Evolutionary conservation across 64 coral and sea anemone genomes (phyloP), one percentile per base, ranked within the genome.

Genomic region (Stylophora pistillata): DNA sequence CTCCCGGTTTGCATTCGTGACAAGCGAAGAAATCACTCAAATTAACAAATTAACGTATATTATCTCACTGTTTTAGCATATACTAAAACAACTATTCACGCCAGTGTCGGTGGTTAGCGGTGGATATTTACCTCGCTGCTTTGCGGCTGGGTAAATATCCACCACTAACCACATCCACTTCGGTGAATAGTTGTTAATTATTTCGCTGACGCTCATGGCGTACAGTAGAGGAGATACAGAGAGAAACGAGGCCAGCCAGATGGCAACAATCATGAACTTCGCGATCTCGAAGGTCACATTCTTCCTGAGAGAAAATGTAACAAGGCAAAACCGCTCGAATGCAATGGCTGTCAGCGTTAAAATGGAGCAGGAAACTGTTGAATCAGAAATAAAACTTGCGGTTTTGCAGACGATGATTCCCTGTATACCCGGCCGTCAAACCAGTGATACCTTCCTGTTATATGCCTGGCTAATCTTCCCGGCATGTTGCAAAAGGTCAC

Each of bases 401-500:
- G 89, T 52, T 28, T 95, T 95, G 71, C 93, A 95, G 17, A 95
- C 74, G 20, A 95, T 60, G 47, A 91, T 62, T 60, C 93, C 93
- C 13, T 73, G 64, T 52, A 68, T 29, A 53, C 93, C n/a, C n/a
- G n/a, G n/a, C n/a, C 93, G 16, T 76, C 84, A n/a, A 91, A 66
- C 93, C 93, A 95, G 76, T 95, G 83, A 41, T 91, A 72, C 27
- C 72, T 87, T 58, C 87, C 86, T 25, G 93, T 95, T 81, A 95
- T 87, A 21, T 91, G 77, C 20, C 90, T 95, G 5, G 86, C 31
- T 14, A 95, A 68, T 65, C 91, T 87, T 32, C 88, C 91, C 20
- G 93, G 93, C 93, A 95, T 95, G 27, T 95, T 95, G 29, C 90
- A 95, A 16, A 95, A 83, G 12, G 93, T 95, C 79, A 95, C 87